A percentile compares a stretch with the other conserved stretches of the same genome.
Evolutionary conservation across 37 sponge, comb jelly and placozoan genomes (phyloP).

Genomic region (Haliclona indistincta): DNA sequence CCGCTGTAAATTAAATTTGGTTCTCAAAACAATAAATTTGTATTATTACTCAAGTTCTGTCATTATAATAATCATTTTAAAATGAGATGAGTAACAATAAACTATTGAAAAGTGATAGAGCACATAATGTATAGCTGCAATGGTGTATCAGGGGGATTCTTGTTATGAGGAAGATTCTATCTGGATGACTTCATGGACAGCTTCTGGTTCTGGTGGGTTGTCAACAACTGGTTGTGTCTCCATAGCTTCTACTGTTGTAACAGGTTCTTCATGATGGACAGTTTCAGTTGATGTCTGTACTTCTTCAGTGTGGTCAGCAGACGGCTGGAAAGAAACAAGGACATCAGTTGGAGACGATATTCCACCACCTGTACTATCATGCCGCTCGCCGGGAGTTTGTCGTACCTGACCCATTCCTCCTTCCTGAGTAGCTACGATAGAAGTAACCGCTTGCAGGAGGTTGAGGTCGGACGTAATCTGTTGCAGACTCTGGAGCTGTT

Average conservation of each 20-base stretch:
- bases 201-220: background rate
- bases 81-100: no score
- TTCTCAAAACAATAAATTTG: no score
- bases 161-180: no score
- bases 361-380: constrained; percentile 28
- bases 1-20: no score
- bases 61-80: no score
- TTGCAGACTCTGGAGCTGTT: constrained; percentile 22
- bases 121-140: no score
- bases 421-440: constrained; percentile 12
- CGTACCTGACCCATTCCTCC: background rate
- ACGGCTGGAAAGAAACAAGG: constrained; percentile 36
- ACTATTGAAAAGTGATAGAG: no score
- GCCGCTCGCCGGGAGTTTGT: background rate
- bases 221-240: background rate
- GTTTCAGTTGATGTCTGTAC: background rate
- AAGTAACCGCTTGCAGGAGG: constrained; percentile 51
- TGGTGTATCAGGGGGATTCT: no score
- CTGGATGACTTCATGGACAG: no score
- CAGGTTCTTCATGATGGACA: background rate
- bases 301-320: background rate
- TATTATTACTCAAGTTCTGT: no score
- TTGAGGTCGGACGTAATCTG: constrained; percentile 20
- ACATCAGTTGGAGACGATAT: constrained; percentile 65
- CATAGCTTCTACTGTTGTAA: background rate